Evolutionary conservation across 1,140 invertebrate genomes (phyloP), one percentile per base, ranked within the genome.

Genomic region (Drosophila lacertosa): DNA sequence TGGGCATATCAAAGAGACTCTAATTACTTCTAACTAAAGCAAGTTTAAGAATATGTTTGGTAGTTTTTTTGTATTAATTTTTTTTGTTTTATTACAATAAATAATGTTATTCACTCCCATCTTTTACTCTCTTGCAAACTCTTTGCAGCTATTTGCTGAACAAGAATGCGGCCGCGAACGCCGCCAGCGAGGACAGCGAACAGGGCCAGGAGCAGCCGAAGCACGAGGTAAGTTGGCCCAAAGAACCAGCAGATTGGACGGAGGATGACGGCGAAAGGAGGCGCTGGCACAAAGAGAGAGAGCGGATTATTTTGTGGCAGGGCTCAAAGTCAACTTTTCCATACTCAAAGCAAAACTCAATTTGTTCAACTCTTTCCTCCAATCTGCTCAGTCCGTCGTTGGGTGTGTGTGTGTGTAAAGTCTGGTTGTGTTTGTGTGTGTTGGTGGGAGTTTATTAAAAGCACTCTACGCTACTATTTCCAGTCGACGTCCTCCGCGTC

Each of bases 211-310:
- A 60, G 40, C 32, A 44, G 42, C 72, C 48, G 15, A 83, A 83
- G 66, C 63, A 83, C 44, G 79, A 83, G 79, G 79, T 83, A 84
- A 83, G 75, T 79, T n/a, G n/a, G 63, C 62, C 37, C 24, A 74
- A 33, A 48, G n/a, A 57, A 32, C 16, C 58, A 32, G 13, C 48
- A 7, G 40, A n/a, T n/a, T n/a, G n/a, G n/a, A n/a, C n/a, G n/a
- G n/a, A n/a, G n/a, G n/a, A n/a, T n/a, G n/a, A n/a, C n/a, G n/a
- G n/a, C n/a, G n/a, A n/a, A n/a, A n/a, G n/a, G n/a, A n/a, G n/a
- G n/a, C n/a, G n/a, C n/a, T n/a, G n/a, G n/a, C n/a, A n/a, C n/a
- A n/a, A n/a, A n/a, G n/a, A n/a, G n/a, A n/a, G n/a, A n/a, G n/a
- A n/a, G n/a, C n/a, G n/a, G n/a, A n/a, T n/a, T n/a, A n/a, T n/a